Base-by-base conservation (phyloP, 2,797 vertebrate species). In the Podarcis lilfordi region DNA sequence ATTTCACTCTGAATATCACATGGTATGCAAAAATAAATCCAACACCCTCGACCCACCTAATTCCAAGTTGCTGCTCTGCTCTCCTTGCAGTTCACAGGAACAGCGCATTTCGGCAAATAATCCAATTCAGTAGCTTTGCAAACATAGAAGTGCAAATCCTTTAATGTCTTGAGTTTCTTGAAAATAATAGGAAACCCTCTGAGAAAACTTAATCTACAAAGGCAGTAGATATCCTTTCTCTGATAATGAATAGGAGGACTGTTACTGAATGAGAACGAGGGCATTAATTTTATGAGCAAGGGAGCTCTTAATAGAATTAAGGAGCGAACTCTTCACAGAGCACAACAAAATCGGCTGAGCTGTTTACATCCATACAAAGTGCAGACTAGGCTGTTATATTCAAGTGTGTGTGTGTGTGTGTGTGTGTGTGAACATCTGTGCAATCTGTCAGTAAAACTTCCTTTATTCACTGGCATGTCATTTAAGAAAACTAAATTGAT, bases 281-380 rank as follows among this genome's bases (percentile, higher is more conserved):
- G 89, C 90, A 94, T 95, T 95, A 86, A 94, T 95, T 95, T 81
- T 91, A 88, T 90, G 50, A 88, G 79, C 50, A 74, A 88, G 90
- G 84, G 92, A 92, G 74, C 43, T 87, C 69, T 93, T 96, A 95
- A 93, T 91, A 92, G 91, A 95, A 93, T 94, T 94, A 95, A 69
- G 80, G 82, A 90, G 77, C 88, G 86, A 95, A 93, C 94, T 94
- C 88, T 85, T 82, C 45, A 1, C 78, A 86, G 93, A 92, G 78
- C 2, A 19, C 55, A 45, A 83, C 86, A 27, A 86, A 69, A 87
- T 92, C 29, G 71, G 64, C 43, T 91, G 82, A 87, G 86, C 72
- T 87, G 15, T 91, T 91, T 90, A 80, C 86, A 78, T 83, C 84
- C 82, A 68, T 77, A 50, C 50, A 81, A 93, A 91, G 71, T 83